Percentiles rank a stretch among this genome's conserved stretches.
phyloP scores from a whole-genome alignment of 2,113 vertebrate species.

The Carettochelys insculpta region DNA sequence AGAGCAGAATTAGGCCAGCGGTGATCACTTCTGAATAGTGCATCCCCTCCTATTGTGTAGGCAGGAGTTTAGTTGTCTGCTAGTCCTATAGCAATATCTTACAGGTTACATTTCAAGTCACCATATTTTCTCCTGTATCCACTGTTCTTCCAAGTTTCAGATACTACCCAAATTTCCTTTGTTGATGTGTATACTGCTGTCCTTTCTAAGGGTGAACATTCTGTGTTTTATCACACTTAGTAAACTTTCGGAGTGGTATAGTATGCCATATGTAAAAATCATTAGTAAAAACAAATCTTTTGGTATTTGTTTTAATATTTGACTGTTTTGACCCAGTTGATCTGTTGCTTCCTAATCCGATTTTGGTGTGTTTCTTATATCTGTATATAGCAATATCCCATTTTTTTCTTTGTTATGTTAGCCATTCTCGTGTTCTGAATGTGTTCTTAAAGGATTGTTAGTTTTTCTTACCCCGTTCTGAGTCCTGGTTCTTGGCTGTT shows the following conservation, averaged over 20 bases:
- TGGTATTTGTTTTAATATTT: not conserved
- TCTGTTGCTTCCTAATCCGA: not conserved
- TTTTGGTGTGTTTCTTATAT: not conserved
- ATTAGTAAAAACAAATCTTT: not conserved
- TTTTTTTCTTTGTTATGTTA: not conserved
- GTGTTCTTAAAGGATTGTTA: not conserved
- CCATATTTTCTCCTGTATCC: fast-evolving
- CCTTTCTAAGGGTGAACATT: not conserved
- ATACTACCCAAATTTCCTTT: conserved; percentile 1
- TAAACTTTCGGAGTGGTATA: not conserved
- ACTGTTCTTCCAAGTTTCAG: not conserved
- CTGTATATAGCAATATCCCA: not conserved
- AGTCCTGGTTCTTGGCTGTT: not conserved
- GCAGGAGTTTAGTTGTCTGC: not conserved
- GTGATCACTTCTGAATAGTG: not conserved
- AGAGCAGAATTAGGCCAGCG: not conserved
- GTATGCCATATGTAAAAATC: not conserved
- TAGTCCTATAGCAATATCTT: not conserved
- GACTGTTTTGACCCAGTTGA: not conserved
- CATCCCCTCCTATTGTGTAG: not conserved
- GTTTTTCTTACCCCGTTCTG: not conserved
- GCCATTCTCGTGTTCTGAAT: not conserved
- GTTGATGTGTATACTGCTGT: not conserved
- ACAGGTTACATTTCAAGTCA: not conserved
- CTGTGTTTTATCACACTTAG: not conserved